Base-by-base conservation (phyloP, 92 coral and sea anemone genomes). In the Palythoa heliodiscus region DNA sequence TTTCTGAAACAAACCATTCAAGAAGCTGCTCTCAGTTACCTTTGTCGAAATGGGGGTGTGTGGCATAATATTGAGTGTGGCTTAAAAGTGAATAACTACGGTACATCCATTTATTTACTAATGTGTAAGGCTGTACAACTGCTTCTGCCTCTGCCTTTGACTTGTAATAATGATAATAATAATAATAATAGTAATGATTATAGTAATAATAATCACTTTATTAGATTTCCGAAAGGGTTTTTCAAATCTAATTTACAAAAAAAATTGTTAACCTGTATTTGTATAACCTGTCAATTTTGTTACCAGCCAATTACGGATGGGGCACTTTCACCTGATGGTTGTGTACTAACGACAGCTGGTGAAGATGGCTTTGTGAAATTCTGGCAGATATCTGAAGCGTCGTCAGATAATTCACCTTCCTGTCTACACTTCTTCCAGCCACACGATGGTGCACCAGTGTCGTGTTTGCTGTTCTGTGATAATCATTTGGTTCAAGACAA, bases 401-500 rank as follows among this genome's bases (percentile, higher is more conserved):
- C 89, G 39, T 89, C 97, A 6, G 86, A 73, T 1, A 78, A 84
- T 2, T 39, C 87, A 7, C 92, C 91, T 11, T 50, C 71, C 29
- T 96, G 98, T 77, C 85, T 96, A 64, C 98, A 96, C 82, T 91
- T 88, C 75, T 94, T 92, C 89, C 94, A 96, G 53, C 99, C 99
- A 0, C 99, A 96, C 71, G 94, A 85, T 55, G 98, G 98, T 35
- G 84, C 88, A 10, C 93, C 98, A 0, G 74, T 97, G 89, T 91
- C 99, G 15, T 83, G 95, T 61, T 88, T 96, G 90, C 84, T 91
- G 84, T 96, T 96, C 75, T 94, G 98, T 66, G 98, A 96, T 64
- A 96, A 92, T 64, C 93, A 90, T 69, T 75, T 89, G 25, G 93
- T 87, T 15, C 96, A 92, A 70, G 95, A 95, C 82, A 90, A 93